Percentiles rank a stretch among this genome's conserved stretches.
Conservation (phyloP, 2,888 invertebrate genomes). For the Cephalotes varians region DNA sequence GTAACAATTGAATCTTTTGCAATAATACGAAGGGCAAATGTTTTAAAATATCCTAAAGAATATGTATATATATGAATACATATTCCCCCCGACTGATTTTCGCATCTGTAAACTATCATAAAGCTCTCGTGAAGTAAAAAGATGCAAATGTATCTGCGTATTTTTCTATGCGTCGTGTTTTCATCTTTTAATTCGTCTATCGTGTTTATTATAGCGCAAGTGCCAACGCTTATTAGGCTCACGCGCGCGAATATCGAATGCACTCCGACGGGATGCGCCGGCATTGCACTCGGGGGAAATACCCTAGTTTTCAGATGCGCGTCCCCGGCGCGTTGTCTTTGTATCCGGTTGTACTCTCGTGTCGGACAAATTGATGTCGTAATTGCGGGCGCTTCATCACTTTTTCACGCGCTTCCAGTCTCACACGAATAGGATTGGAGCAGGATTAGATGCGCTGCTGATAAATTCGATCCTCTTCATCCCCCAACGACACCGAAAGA, state of each 20-base stretch:
- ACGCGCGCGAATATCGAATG: slow-evolving; percentile 21
- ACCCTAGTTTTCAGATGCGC: slow-evolving; percentile 63
- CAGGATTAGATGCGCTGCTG: slow-evolving; percentile 52
- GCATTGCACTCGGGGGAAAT: slow-evolving; percentile 77
- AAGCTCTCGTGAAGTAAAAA: not conserved
- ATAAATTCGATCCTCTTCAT: slow-evolving; percentile 20
- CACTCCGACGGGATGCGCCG: slow-evolving; percentile 25
- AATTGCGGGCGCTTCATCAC: slow-evolving; percentile 70
- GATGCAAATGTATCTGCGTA: not conserved
- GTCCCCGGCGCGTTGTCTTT: slow-evolving; percentile 53
- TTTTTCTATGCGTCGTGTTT: not conserved
- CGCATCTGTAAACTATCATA: not conserved
- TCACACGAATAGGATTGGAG: slow-evolving; percentile 55
- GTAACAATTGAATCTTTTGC: not conserved
- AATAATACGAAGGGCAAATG: not conserved
- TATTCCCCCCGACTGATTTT: not conserved
- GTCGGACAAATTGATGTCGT: slow-evolving; percentile 65
- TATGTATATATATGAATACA: not conserved
- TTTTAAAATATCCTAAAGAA: not conserved
- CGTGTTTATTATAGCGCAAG: slow-evolving; percentile 35
- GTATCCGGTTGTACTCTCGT: slow-evolving; percentile 32
- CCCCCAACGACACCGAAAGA: not conserved
- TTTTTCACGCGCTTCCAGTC: slow-evolving; percentile 64
- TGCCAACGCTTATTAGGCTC: slow-evolving; percentile 24
- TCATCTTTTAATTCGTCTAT: slow-evolving; percentile 51